These are phyloP conservation scores for Brachyhypopomus occidentalis DNA, from an alignment of 2,113 vertebrate species.

Conservation along the genomic window DNA sequence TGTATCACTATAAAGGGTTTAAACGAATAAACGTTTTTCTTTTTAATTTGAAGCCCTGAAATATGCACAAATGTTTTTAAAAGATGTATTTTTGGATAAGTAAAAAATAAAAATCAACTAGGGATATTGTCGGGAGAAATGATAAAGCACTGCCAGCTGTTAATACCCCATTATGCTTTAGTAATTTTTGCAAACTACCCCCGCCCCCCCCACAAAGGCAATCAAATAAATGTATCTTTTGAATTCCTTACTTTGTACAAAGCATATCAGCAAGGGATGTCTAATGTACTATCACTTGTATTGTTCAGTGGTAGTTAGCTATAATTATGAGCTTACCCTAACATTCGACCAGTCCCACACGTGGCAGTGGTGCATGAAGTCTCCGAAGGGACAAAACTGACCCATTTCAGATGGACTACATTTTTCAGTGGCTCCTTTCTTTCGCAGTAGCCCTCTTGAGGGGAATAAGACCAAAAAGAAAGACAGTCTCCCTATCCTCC, in stretches of 20 bases:
- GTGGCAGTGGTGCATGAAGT: conserved; percentile 47
- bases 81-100: neutral
- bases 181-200: neutral
- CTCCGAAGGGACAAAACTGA: conserved; percentile 55
- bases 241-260: conserved; percentile 1
- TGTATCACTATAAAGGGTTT: conserved; percentile 18
- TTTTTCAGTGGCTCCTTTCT: conserved; percentile 53
- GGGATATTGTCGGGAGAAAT: neutral
- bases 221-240: neutral
- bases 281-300: conserved; percentile 34
- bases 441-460: conserved; percentile 45
- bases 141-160: conserved; percentile 5
- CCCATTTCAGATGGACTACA: conserved; percentile 57
- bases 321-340: conserved; percentile 53
- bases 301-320: conserved; percentile 18
- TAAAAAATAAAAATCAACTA: neutral
- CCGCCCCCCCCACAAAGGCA: neutral
- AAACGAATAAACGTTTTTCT: neutral
- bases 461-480: conserved; percentile 26
- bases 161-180: neutral
- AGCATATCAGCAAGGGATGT: neutral
- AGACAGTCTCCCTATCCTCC: conserved; percentile 58
- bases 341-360: conserved; percentile 43
- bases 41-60: neutral
- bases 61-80: neutral